phyloP scores from a whole-genome alignment of 2,797 vertebrate species.

The Linurgus olivaceus region DNA sequence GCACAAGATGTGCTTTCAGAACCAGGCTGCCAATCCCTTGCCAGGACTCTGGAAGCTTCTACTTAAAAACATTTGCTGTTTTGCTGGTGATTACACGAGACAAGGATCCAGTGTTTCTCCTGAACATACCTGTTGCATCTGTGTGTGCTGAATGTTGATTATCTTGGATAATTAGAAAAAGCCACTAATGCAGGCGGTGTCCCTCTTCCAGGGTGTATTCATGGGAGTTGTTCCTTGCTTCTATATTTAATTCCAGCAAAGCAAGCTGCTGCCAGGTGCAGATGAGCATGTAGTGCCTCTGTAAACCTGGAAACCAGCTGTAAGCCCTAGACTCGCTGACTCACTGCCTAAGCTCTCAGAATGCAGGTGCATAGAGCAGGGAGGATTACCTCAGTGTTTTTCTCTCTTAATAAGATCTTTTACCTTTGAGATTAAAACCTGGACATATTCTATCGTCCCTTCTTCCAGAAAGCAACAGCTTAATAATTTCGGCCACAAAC shows the following conservation, averaged over 20 bases:
- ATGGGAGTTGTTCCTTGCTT: background rate
- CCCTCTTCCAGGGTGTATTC: background rate
- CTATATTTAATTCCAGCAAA: background rate
- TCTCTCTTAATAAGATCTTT: background rate
- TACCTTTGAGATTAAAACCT: background rate
- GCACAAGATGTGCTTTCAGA: background rate
- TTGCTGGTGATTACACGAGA: background rate
- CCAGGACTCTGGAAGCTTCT: background rate
- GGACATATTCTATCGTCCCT: background rate
- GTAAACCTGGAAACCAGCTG: slow-evolving; percentile 5
- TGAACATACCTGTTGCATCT: background rate
- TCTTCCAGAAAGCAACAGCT: background rate
- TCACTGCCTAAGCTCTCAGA: background rate
- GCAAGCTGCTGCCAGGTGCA: background rate
- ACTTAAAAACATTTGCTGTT: background rate
- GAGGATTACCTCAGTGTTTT: background rate
- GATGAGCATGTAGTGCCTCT: background rate
- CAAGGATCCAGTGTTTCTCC: background rate
- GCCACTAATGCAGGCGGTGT: background rate
- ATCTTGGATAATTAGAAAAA: slow-evolving; percentile 1
- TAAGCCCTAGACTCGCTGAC: background rate
- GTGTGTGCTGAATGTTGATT: background rate
- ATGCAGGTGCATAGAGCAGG: background rate
- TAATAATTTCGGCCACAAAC: background rate
- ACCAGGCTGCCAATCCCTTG: background rate